Conservation (phyloP, 2,888 invertebrate species). For the Catocala fraxini region DNA sequence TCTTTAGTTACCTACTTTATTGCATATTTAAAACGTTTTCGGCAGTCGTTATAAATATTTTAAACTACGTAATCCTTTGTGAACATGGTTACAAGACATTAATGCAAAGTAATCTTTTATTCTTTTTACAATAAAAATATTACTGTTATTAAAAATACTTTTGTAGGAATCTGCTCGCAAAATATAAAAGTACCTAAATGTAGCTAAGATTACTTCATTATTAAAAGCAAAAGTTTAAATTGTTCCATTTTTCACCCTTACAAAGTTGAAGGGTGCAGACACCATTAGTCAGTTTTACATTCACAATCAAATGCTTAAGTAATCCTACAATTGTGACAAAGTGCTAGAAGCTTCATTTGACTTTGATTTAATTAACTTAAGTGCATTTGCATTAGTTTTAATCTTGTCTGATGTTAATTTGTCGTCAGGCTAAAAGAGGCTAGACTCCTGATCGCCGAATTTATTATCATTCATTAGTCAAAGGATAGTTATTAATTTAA, state of each 20-base stretch:
- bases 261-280: conserved; percentile 40
- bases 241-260: conserved; percentile 22
- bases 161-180: neutral
- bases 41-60: too few relatives aligned
- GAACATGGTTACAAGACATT: too few relatives aligned
- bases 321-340: conserved; percentile 47
- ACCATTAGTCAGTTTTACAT: conserved; percentile 43
- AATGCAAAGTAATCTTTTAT: too few relatives aligned
- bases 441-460: conserved; percentile 43
- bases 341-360: conserved; percentile 45
- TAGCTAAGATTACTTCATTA: conserved; percentile 7
- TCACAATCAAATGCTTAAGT: conserved; percentile 42
- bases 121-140: neutral
- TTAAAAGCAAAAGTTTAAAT: conserved; percentile 18
- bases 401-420: conserved; percentile 59
- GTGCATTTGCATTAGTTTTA: conserved; percentile 62
- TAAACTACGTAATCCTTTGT: too few relatives aligned
- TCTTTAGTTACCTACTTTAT: too few relatives aligned
- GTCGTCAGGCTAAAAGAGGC: conserved; percentile 38
- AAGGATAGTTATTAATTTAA: conserved; percentile 1
- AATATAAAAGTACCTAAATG: conserved; percentile 1
- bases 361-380: conserved; percentile 60
- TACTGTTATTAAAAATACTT: neutral
- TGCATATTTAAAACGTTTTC: too few relatives aligned
- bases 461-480: conserved; percentile 32